Base-by-base conservation (phyloP, 2,797 vertebrate species). In the Cirrhinus molitorella region DNA sequence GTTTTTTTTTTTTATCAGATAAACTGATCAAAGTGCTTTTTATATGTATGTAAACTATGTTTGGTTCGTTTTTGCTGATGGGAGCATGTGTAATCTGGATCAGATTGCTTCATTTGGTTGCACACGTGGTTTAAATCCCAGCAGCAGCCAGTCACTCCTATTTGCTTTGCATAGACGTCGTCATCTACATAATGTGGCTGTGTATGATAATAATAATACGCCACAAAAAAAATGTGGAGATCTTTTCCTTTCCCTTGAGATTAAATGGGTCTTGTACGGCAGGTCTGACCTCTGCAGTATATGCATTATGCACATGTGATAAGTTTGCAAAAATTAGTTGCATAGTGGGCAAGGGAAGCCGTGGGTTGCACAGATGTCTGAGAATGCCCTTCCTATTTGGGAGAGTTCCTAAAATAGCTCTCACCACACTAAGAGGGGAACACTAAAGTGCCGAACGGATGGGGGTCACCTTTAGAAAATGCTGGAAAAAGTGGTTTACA, bases 351-450 rank as follows among this genome's bases (percentile, higher is more conserved):
- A 74, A 83, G 28, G 45, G 79, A 79, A 88, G 77, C 67, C 68
- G 43, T 90, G 88, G 87, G 91, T 87, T 91, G 88, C 92, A 90
- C 90, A 93, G 91, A 92, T 94, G 91, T 92, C 88, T 70, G 80
- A 86, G 83, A 87, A 89, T 79, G 85, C 76, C 72, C 87, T 89
- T 86, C 84, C 91, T 88, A 89, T 76, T 88, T 88, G 86, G 86
- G 90, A 88, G 86, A 86, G 88, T 80, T 90, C 93, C 85, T 90
- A 93, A 95, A 95, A 95, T 95, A 95, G 93, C 91, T 85, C 81
- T 85, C n/a, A 23, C 66, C 57, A 25, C 78, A 49, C 77, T 66
- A 79, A 80, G 37, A 23, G 83, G 68, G 57, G 8, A 49, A n/a
- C 66, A 21, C 47, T 63, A 14, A 68, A n/a, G 59, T 59, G 73